Conservation (phyloP, 1,140 invertebrate species). For the Tetraneura akinire region DNA sequence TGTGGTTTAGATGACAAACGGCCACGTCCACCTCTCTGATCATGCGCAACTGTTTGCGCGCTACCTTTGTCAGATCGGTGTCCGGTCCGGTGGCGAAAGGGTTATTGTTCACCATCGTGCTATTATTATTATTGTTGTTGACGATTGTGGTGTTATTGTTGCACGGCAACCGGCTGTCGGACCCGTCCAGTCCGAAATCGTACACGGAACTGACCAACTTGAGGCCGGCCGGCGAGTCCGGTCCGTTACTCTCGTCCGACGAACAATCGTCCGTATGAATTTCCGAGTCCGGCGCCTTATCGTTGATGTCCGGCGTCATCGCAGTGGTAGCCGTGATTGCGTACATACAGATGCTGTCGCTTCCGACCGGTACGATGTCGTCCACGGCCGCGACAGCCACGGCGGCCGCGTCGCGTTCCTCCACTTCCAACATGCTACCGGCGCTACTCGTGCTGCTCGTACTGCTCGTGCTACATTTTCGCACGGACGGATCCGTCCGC, state of each 20-base stretch:
- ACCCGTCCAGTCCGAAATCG: conserved; percentile 21
- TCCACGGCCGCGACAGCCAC: neutral
- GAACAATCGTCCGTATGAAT: conserved; percentile 43
- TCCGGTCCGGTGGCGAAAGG: neutral
- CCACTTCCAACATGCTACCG: neutral
- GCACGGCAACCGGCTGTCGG: conserved; percentile 2
- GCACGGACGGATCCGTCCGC: neutral
- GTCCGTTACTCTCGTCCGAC: conserved; percentile 30
- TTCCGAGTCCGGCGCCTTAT: neutral
- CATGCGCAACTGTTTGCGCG: conserved; percentile 73
- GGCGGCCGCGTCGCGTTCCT: neutral
- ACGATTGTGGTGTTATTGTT: neutral
- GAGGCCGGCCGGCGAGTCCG: conserved; percentile 34
- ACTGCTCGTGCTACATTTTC: conserved; percentile 41
- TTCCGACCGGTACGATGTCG: neutral
- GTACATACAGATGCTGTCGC: neutral
- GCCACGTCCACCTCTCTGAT: conserved; percentile 75
- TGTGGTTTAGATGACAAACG: conserved; percentile 78
- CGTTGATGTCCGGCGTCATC: neutral
- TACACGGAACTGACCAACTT: conserved; percentile 16
- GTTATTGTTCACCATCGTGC: neutral
- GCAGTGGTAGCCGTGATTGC: neutral
- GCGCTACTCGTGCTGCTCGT: neutral
- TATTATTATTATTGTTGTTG: neutral
- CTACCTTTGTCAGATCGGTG: conserved; percentile 30